Evolutionary conservation across 2,113 vertebrate genomes (phyloP), one percentile per base, ranked within the genome.

Genomic region (Corydoras maculifer): DNA sequence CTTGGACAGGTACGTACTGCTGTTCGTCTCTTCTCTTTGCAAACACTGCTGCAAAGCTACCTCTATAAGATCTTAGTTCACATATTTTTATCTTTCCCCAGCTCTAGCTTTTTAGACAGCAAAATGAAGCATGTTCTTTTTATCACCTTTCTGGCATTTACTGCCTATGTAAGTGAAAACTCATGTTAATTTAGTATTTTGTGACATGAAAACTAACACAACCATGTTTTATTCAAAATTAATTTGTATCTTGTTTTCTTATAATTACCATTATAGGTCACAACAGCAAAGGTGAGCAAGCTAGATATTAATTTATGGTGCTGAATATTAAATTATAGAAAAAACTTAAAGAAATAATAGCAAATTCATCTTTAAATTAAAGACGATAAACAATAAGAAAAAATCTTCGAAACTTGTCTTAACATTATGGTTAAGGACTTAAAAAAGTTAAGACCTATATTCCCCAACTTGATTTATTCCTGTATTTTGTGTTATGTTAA

Each of bases 241-340:
- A 51, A 5, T 5, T 3, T 31, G 9, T 25, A 12, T 29, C 18
- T 29, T 15, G 3, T 8, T 50, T 55, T 14, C 6, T 64, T 15
- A 29, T 11, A 14, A 53, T 68, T 51, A 5, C 57, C 31, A 8
- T 49, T 68, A 8, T 43, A 78, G 77, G 18, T 72, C 35, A 72
- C 60, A 35, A 65, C 72, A 65, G 69, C 64, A 3, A 78, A 78
- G 77, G 77, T 78, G 68, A 72, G 59, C 12, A 30, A 55, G 54
- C 14, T 57, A n/a, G 14, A 57, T 3, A 3, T 57, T n/a, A 11
- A 7, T n/a, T 57, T n/a, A 15, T 57, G 13, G 6, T 57, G 13
- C n/a, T 7, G 3, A 57, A 57, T 57, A 57, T n/a, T 14, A 53
- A 13, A 13, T 57, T 15, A 57, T n/a, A 57, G 4, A 57, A 7